A percentile compares a stretch with the other conserved stretches of the same genome.
Evolutionary conservation across 2,888 invertebrate species (phyloP).

Genomic region (Bugula neritina): DNA sequence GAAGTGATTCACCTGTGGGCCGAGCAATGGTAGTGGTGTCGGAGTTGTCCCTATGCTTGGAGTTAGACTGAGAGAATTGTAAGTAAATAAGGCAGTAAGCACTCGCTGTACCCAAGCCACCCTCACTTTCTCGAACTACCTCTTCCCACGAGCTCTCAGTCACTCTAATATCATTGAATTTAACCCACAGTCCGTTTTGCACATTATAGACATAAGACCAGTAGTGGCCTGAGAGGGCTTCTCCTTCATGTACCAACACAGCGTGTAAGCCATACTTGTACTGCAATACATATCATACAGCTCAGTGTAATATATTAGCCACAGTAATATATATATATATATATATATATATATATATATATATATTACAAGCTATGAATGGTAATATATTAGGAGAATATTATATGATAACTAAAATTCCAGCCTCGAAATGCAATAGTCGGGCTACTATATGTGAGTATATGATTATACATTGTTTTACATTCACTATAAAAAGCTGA

Average conservation of each 20-base stretch:
- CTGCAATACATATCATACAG: slow-evolving; percentile 35
- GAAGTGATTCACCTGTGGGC: neutral
- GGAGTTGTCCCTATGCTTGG: neutral
- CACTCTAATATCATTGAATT: slow-evolving; percentile 56
- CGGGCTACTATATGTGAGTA: too few relatives aligned
- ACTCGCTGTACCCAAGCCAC: slow-evolving; percentile 55
- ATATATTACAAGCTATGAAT: too few relatives aligned
- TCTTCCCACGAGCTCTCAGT: slow-evolving; percentile 54
- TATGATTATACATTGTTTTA: too few relatives aligned
- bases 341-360: too few relatives aligned
- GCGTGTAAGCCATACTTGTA: slow-evolving; percentile 54
- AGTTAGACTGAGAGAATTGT: neutral
- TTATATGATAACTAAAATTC: too few relatives aligned
- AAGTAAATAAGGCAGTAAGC: slow-evolving; percentile 55
- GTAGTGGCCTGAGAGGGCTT: slow-evolving; percentile 56
- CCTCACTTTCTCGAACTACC: slow-evolving; percentile 53
- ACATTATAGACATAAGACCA: slow-evolving; percentile 55
- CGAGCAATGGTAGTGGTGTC: neutral
- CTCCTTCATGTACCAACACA: slow-evolving; percentile 56
- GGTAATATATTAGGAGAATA: too few relatives aligned
- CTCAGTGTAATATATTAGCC: too few relatives aligned
- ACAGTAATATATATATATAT: too few relatives aligned
- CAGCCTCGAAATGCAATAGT: too few relatives aligned
- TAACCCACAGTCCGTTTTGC: slow-evolving; percentile 49
- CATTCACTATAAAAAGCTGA: too few relatives aligned